Evolutionary conservation across 2,113 vertebrate genomes (phyloP), one percentile per base, ranked within the genome.

Genomic region (Cephalopterus ornatus): DNA sequence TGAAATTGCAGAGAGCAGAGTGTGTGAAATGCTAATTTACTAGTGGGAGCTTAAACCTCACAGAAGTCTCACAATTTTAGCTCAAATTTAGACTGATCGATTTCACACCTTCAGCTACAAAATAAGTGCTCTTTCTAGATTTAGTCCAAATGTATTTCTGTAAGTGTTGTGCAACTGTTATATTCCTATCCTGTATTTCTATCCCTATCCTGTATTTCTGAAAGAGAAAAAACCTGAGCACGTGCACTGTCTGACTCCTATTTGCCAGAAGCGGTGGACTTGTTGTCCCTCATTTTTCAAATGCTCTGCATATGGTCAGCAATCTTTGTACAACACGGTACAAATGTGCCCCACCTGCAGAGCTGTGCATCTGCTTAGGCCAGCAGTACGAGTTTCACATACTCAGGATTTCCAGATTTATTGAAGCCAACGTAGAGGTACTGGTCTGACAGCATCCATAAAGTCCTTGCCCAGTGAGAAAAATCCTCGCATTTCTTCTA

Each of bases 21-120:
- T 62, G 65, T 75, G 33, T 73, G 83, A 83, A 86, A 88, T 65
- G n/a, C 24, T 83, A 16, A 66, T 80, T 90, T 85, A 61, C 12
- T 65, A n/a, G 23, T 49, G 41, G 16, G 53, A 96, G 18, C 35
- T 79, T 75, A 75, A 93, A 88, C 44, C 12, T 79, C 44, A 56
- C 35, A 46, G 20, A 26, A 33, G 26, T 88, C 28, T 82, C 39
- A 75, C 33, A 75, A 75, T 92, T 89, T 85, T 59, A 78, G 13
- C 26, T 92, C 33, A 6, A 75, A 68, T 63, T 90, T 72, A 68
- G 16, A 15, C 11, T 8, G 33, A 83, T 61, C 19, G 73, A 70
- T 70, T 76, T 65, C 41, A 83, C 11, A 46, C 26, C 13, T 71
- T 77, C 61, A 58, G 4, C 46, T 78, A n/a, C 67, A 86, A 88